A percentile compares a stretch with the other conserved stretches of the same genome.
These are phyloP conservation scores for Ptilonorhynchus violaceus DNA, from an alignment of 2,113 vertebrate species.

Conservation along the genomic window DNA sequence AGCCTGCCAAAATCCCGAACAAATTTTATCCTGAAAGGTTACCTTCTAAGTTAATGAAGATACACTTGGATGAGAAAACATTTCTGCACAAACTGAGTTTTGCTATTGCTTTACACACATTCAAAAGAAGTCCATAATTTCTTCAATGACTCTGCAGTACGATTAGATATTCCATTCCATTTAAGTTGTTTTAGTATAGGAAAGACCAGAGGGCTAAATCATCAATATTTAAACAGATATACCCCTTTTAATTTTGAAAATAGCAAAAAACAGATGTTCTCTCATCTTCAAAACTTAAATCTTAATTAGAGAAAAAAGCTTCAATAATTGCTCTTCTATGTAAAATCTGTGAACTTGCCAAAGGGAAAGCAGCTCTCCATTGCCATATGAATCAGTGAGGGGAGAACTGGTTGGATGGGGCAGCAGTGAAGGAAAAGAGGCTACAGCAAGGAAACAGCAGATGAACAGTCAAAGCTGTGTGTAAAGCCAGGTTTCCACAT, in stretches of 20 bases:
- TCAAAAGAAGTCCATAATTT: not conserved
- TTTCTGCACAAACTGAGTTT: not conserved
- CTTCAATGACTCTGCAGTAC: not conserved
- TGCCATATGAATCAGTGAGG: rapidly evolving
- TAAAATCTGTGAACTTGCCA: not conserved
- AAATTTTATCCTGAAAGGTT: not conserved
- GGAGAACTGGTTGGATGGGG: not conserved
- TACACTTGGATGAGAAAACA: not conserved
- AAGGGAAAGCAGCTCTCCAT: not conserved
- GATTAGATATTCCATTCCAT: not conserved
- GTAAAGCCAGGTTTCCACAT: not conserved
- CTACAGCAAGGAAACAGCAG: not conserved
- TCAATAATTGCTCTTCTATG: not conserved
- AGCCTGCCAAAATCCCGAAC: not conserved
- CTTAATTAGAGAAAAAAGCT: not conserved
- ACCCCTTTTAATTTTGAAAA: not conserved
- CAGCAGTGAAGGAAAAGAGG: not conserved
- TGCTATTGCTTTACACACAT: not conserved
- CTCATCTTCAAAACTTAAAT: not conserved
- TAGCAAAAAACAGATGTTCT: not conserved
- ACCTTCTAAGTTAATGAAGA: not conserved
- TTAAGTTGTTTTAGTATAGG: not conserved
- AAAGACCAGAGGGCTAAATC: not conserved
- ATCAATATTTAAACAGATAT: not conserved
- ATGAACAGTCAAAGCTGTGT: not conserved